Conservation (phyloP, 2,113 vertebrate genomes). For the Anguilla rostrata region DNA sequence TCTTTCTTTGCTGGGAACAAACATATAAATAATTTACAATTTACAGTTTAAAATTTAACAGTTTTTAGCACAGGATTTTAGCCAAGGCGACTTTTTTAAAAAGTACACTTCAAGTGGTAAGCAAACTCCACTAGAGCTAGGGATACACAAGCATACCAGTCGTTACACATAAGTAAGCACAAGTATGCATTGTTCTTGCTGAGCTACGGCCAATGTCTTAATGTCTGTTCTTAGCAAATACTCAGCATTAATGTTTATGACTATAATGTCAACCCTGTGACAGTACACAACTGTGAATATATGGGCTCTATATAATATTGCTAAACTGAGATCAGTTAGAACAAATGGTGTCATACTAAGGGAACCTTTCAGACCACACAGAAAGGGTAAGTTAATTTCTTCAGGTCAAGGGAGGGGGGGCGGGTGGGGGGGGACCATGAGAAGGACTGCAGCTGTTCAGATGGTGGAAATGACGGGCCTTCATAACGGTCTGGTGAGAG, state of each 20-base stretch:
- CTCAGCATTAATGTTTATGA: not conserved
- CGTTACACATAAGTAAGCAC: not conserved
- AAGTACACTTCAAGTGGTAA: too few relatives aligned
- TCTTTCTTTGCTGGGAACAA: not conserved
- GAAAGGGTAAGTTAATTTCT: slow-evolving; percentile 48
- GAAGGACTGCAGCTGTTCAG: slow-evolving; percentile 93
- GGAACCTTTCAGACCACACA: slow-evolving; percentile 52
- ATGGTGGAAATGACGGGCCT: slow-evolving; percentile 77
- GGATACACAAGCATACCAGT: too few relatives aligned
- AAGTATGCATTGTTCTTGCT: not conserved
- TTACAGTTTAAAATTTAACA: too few relatives aligned
- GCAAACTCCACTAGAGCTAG: too few relatives aligned
- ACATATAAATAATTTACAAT: not conserved
- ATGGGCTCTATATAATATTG: not conserved
- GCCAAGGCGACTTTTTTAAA: too few relatives aligned
- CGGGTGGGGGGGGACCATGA: slow-evolving; percentile 77
- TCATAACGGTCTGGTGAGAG: slow-evolving; percentile 93
- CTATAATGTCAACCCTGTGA: not conserved
- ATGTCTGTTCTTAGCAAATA: not conserved
- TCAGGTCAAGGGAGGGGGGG: slow-evolving; percentile 42
- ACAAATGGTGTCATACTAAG: slow-evolving; percentile 17
- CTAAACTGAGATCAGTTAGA: slow-evolving; percentile 36
- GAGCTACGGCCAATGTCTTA: not conserved
- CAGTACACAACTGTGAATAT: not conserved
- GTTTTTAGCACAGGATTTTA: too few relatives aligned